Percentiles rank a stretch among this genome's conserved stretches.
These are phyloP conservation scores for Acyrthosiphon pisum DNA, from an alignment of 1,140 invertebrate species.

Conservation along the genomic window DNA sequence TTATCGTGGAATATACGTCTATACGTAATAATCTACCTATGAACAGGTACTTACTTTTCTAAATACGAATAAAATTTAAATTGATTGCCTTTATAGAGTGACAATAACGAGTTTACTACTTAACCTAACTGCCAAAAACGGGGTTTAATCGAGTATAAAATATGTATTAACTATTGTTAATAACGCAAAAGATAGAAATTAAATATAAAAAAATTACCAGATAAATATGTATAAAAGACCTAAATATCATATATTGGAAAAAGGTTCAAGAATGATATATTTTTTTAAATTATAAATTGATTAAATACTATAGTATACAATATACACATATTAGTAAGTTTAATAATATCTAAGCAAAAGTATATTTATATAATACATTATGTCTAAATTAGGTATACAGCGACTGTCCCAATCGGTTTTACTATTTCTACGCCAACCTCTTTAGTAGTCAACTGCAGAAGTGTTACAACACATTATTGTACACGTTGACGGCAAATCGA, in stretches of 20 bases:
- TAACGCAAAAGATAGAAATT: neutral
- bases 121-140: neutral
- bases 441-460: conserved; percentile 38
- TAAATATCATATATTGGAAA: neutral
- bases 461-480: conserved; percentile 32
- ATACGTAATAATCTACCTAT: neutral
- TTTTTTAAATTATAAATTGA: neutral
- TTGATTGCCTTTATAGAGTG: neutral
- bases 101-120: neutral
- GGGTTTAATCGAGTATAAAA: neutral
- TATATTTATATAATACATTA: conserved; percentile 24
- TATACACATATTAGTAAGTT: neutral
- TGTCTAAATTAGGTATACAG: neutral
- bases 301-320: neutral
- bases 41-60: neutral
- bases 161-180: neutral
- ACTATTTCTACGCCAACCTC: conserved; percentile 36
- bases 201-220: neutral
- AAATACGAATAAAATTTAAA: neutral
- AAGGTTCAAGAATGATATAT: neutral
- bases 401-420: neutral
- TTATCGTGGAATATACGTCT: neutral
- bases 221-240: neutral
- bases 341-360: neutral
- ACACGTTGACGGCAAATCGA: conserved; percentile 37